Evolutionary conservation across 2,113 vertebrate species (phyloP), one percentile per base, ranked within the genome.

Genomic region (Lycaon pictus): DNA sequence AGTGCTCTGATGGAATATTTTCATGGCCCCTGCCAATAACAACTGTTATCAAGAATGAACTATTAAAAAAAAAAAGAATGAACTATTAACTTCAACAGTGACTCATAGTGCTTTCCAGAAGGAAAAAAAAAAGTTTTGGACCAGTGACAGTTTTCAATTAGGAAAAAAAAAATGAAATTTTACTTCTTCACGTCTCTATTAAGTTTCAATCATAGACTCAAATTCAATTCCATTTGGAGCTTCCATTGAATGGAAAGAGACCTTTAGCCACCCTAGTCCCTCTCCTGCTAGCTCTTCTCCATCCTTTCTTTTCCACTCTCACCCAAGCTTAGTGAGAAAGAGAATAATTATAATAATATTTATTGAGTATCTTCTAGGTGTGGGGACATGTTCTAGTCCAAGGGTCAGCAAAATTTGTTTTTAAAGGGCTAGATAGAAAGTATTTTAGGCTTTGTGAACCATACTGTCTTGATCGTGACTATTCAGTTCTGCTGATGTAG

Each of bases 1-100:
- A 87, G 91, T 43, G 35, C 93, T 92, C 93, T 89, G 88, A 96
- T 62, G 96, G 97, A 98, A 93, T 83, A 94, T 83, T 97, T 98
- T 97, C 56, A 97, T 83, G 22, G 53, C 90, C 69, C 55, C 84
- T 90, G 76, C 83, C 58, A 81, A 62, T 4, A 97, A 60, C 96
- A 98, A 71, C 5, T 7, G 5, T 87, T 97, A 96, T 53, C 95
- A 95, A 95, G 93, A 55, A 88, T 55, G 48, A 85, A 93, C 32
- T 93, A 9, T 19, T 74, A 91, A 4, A 77, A 94, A 69, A 96
- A 37, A 37, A 37, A 95, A 95, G 93, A 55, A 88, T 55, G 48
- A 85, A 93, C 32, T 93, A 9, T 19, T 74, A 91, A 4, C 0
- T 96, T 98, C 91, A 96, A 58, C n/a, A n/a, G 74, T n/a, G 1